Base-by-base conservation (phyloP, 1,140 invertebrate species). In the Drosophila biarmipes region DNA sequence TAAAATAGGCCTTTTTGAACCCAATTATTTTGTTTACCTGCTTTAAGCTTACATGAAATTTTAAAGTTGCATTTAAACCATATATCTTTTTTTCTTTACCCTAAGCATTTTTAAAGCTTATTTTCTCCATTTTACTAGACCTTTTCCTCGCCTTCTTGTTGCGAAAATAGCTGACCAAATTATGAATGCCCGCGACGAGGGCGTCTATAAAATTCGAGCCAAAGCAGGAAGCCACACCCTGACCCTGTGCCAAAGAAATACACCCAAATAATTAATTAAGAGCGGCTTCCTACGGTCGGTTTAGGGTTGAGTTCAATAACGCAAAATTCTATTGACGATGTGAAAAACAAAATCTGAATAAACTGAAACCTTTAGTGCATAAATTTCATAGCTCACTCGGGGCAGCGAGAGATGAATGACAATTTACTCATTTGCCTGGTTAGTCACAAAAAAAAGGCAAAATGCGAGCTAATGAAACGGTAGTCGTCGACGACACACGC, bases 241-340 rank as follows among this genome's bases (percentile, higher is more conserved):
- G 48, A 45, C 63, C 53, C 52, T 56, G 37, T 51, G 48, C 40
- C 58, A 62, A 45, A 53, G 48, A 53, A 66, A 86, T 78, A 79
- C 71, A 52, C 45, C 53, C 71, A 89, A 82, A 84, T 62, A 76
- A 74, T 87, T 87, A 87, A 87, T 87, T 87, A 87, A 84, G 79
- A 87, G 81, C 64, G 49, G 48, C 62, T 69, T 67, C 66, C 62
- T 34, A 68, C 31, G 31, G 29, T 15, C 8, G 31, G 19, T 49
- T 21, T 52, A 37, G 66, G 67, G 40, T 69, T 69, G 42, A 48
- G 48, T 66, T 68, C 61, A 68, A 63, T 77, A 53, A 19, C 29
- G 62, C 63, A 46, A 52, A 56, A 48, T 42, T 54, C 58, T 11
- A 55, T 62, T 42, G 59, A 24, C 51, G 38, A 11, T 12, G 11